These are phyloP conservation scores for Drosophila insularis DNA, from an alignment of 1,140 invertebrate species.

Conservation along the genomic window DNA sequence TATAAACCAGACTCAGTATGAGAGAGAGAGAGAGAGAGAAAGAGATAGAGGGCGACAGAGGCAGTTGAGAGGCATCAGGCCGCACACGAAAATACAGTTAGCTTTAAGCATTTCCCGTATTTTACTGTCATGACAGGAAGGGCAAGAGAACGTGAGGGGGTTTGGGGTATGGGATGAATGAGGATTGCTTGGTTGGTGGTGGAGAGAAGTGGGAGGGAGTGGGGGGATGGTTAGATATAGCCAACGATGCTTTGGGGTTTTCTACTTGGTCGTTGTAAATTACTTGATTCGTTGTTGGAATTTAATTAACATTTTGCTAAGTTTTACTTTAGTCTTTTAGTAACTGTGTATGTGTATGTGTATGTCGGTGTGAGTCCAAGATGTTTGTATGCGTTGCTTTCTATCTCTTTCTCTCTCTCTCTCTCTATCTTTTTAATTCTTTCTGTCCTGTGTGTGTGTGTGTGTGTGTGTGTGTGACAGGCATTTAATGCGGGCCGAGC, in stretches of 20 bases:
- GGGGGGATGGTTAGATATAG: constrained; percentile 16
- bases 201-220: constrained; percentile 6
- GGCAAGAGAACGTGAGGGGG: neutral
- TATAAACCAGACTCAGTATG: constrained; percentile 17
- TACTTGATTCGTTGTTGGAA: constrained; percentile 81
- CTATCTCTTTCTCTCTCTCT: constrained; percentile 3
- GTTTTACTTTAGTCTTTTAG: constrained; percentile 79
- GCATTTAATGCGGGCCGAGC: constrained; percentile 50
- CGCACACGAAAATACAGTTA: constrained; percentile 79
- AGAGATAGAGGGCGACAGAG: no score
- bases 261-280: constrained; percentile 78
- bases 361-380: constrained; percentile 22
- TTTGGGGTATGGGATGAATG: neutral
- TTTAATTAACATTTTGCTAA: constrained; percentile 81
- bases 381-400: constrained; percentile 25
- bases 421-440: neutral
- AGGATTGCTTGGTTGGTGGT: constrained; percentile 17
- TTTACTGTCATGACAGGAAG: constrained; percentile 65
- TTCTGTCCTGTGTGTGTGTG: neutral
- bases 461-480: constrained; percentile 37
- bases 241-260: constrained; percentile 73
- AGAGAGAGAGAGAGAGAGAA: neutral
- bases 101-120: constrained; percentile 78
- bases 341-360: constrained; percentile 37
- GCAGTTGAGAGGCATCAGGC: constrained; percentile 68